Evolutionary conservation across 1,140 invertebrate genomes (phyloP), one percentile per base, ranked within the genome.

Genomic region (Triops longicaudatus): DNA sequence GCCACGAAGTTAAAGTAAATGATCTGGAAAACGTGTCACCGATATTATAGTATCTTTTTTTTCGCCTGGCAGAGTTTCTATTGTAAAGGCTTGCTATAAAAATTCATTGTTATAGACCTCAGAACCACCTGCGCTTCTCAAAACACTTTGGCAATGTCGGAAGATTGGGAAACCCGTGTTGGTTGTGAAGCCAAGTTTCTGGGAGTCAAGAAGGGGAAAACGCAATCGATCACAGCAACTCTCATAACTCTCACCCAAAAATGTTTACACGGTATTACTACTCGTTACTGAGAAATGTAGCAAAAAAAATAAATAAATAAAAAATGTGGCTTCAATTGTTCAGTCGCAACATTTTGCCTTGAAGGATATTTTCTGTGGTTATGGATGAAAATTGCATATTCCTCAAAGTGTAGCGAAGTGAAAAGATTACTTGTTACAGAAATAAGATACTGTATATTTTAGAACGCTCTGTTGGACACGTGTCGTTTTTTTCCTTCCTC

Each of bases 121-220:
- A 63, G 22, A 63, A 22, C n/a, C 50, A 63, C 50, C 50, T 63
- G 50, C 50, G 50, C 10, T 22, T 11, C 50, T 0, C 50, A 63
- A 10, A 63, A 63, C 50, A 6, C 50, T 14, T 63, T 63, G 14
- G 14, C n/a, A 17, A 5, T 63, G 14, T 2, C 5, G 17, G 17
- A 63, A 63, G 50, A 63, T 63, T 63, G 50, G 50, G 50, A 63
- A 63, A 63, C 50, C n/a, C 50, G 17, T 63, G 50, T 63, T 63
- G 50, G 31, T 63, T 63, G 17, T 63, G 50, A 63, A 63, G 50
- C 50, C 22, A 22, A 22, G 50, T n/a, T 7, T 10, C 50, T 63
- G 50, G 22, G 10, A 63, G 50, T 63, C 50, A 63, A 63, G 17
- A 63, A 63, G 22, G 50, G 50, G 50, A 63, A 63, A 37, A 37